Evolutionary conservation across 2,113 vertebrate genomes (phyloP).

Genomic region (Uria lomvia): DNA sequence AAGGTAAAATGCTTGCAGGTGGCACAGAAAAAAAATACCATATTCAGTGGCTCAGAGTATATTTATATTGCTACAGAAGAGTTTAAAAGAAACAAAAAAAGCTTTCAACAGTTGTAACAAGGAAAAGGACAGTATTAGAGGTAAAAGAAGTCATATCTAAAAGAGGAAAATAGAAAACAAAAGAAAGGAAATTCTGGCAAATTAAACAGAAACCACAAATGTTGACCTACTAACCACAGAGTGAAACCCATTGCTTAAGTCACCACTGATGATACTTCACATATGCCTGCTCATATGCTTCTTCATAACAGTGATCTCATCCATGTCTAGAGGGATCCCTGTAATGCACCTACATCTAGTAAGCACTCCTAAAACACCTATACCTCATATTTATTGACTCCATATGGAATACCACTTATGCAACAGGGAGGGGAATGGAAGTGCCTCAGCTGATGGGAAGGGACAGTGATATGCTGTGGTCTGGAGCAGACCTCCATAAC

Average conservation of each 20-base stretch:
- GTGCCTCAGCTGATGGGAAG: neutral
- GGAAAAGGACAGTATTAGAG: neutral
- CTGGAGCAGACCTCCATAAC: neutral
- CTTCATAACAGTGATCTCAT: conserved; percentile 5
- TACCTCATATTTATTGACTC: neutral
- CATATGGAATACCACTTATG: neutral
- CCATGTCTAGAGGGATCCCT: neutral
- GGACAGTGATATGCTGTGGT: neutral
- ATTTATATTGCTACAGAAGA: neutral
- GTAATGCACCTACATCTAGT: neutral
- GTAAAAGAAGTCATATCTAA: neutral
- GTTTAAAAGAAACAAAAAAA: neutral
- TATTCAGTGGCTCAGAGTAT: neutral
- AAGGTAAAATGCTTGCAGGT: neutral
- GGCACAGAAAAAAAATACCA: neutral
- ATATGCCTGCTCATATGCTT: neutral
- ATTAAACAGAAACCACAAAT: neutral
- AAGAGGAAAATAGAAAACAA: neutral
- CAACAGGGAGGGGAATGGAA: neutral
- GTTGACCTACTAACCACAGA: neutral
- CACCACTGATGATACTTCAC: neutral
- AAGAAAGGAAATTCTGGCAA: neutral
- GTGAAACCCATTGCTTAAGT: neutral
- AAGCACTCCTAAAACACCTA: neutral
- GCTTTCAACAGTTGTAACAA: neutral